These are phyloP conservation scores for Takifugu ocellatus DNA, from an alignment of 2,797 vertebrate species.

Conservation along the genomic window DNA sequence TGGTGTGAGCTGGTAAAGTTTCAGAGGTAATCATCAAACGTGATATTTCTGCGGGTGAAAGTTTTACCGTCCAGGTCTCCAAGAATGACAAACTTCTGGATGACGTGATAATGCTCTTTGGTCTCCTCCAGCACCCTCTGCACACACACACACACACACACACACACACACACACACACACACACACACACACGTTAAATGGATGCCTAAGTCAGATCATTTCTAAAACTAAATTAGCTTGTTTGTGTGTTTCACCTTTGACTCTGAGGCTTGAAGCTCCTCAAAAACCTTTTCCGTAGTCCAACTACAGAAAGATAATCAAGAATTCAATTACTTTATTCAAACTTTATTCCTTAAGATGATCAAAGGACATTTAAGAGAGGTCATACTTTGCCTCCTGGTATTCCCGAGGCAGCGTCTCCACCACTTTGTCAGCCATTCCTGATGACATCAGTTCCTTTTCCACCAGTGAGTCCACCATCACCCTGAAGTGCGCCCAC, in stretches of 20 bases:
- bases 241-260: constrained; percentile 70
- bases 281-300: constrained; percentile 95
- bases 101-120: constrained; percentile 90
- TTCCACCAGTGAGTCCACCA: constrained; percentile 94
- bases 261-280: constrained; percentile 92
- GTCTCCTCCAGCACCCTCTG: constrained; percentile 93
- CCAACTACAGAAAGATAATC: constrained; percentile 78
- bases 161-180: constrained; percentile 18
- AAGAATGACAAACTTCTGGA: constrained; percentile 93
- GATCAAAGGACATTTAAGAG: not conserved
- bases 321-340: not conserved
- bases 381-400: constrained; percentile 85
- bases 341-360: not conserved
- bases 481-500: constrained; percentile 93
- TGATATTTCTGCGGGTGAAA: not conserved
- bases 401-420: constrained; percentile 88
- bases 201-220: not conserved
- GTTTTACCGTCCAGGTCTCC: constrained; percentile 89
- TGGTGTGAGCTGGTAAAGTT: not conserved
- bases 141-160: constrained; percentile 12
- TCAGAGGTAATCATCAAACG: not conserved
- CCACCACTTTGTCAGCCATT: constrained; percentile 81
- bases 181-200: not conserved
- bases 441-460: constrained; percentile 90
- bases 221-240: not conserved